Evolutionary conservation across 2,113 vertebrate species (phyloP), one percentile per base, ranked within the genome.

Genomic region (Saguinus midas): DNA sequence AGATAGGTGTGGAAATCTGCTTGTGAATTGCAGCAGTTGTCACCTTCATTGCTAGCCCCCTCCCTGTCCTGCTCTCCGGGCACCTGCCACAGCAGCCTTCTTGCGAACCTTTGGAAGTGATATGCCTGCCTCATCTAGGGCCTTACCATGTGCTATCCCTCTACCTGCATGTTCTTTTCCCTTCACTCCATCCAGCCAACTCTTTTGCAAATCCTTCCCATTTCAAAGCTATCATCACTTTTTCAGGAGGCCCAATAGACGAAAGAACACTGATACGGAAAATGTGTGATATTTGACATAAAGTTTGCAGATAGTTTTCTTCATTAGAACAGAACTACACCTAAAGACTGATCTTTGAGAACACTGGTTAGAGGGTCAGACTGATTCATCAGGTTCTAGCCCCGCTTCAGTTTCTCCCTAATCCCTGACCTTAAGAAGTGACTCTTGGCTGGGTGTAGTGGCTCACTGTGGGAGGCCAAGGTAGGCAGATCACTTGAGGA

Each of bases 11-110:
- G 7, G 23, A n/a, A n/a, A 12, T 1, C 3, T 20, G 55, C 21
- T 35, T 43, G 8, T 37, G 32, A 95, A 45, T 0, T 12, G 18
- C 0, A 1, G 57, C 6, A 37, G 32, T 0, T 20, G 29, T 27
- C 55, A 16, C 35, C 17, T 32, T 18, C 8, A 11, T 25, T 32
- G 14, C 20, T 5, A 27, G n/a, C 0, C 0, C 3, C 25, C 25
- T 29, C 9, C 9, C 7, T 16, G 27, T 58, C 58, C 29, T 64
- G 92, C 50, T 20, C 37, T 61, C 50, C 17, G 1, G 0, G 1
- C 3, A 45, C 16, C 37, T 80, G 16, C 13, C 8, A 4, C 8
- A n/a, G 21, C 3, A 23, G 50, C 17, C n/a, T 81, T 21, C 52
- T 79, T 9, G 37, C 5, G 6, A 4, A 3, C 43, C 79, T 32